Evolutionary conservation across 2,888 invertebrate genomes (phyloP).

Genomic region (Rugalucina vietnamica): DNA sequence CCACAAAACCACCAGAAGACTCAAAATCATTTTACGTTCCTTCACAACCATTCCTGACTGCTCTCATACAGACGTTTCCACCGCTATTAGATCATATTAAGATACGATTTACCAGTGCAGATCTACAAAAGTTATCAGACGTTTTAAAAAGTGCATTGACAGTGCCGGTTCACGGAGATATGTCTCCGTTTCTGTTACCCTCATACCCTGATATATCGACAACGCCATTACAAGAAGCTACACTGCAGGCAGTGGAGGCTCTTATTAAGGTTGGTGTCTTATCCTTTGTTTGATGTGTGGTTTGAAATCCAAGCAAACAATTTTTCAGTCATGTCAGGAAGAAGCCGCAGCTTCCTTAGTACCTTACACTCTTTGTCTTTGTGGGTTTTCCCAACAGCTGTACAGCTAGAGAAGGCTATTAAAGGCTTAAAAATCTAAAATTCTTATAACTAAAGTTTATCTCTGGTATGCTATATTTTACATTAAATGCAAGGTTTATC

Average conservation of each 20-base stretch:
- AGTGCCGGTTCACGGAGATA: constrained; percentile 92
- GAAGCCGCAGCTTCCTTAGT: too few relatives aligned
- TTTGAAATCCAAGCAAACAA: too few relatives aligned
- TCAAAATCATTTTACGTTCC: constrained; percentile 89
- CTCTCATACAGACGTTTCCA: constrained; percentile 97
- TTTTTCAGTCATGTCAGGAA: too few relatives aligned
- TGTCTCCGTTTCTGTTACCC: constrained; percentile 92
- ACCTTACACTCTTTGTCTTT: too few relatives aligned
- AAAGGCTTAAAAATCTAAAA: too few relatives aligned
- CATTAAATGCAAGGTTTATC: too few relatives aligned
- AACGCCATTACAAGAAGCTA: constrained; percentile 93
- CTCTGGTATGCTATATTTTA: too few relatives aligned
- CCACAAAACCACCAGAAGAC: constrained; percentile 87
- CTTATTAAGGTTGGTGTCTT: constrained; percentile 91
- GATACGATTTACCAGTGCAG: constrained; percentile 86
- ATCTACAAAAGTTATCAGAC: constrained; percentile 91
- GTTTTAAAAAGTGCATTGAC: constrained; percentile 91
- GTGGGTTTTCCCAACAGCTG: too few relatives aligned
- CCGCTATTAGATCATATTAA: constrained; percentile 96
- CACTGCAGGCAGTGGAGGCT: constrained; percentile 93
- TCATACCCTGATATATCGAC: constrained; percentile 89
- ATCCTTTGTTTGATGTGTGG: too few relatives aligned
- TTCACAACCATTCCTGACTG: constrained; percentile 96
- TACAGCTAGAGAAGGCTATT: too few relatives aligned
- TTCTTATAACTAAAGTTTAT: too few relatives aligned